phyloP scores from a whole-genome alignment of 1,140 invertebrate species.

The Triops cancriformis region DNA sequence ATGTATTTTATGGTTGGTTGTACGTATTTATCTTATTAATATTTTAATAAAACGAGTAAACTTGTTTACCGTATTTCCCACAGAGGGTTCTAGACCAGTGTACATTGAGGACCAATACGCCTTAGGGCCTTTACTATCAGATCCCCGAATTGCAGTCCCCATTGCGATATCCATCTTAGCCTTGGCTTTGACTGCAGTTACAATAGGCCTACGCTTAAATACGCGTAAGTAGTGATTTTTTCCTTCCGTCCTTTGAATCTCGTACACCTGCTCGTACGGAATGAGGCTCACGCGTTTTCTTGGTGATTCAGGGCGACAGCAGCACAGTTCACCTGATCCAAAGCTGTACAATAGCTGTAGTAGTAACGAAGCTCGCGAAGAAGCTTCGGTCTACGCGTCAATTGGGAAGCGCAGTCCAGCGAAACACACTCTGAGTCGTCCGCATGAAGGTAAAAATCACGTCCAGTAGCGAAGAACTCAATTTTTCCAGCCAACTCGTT shows the following conservation, averaged over 20 bases:
- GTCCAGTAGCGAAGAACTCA: too few species aligned
- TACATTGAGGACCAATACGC: slow-evolving; percentile 15
- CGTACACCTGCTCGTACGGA: too few species aligned
- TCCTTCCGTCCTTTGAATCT: neutral
- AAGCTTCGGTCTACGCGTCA: neutral
- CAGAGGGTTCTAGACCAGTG: slow-evolving; percentile 18
- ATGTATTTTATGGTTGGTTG: too few species aligned
- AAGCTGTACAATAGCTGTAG: slow-evolving; percentile 22
- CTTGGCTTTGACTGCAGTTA: slow-evolving; percentile 29
- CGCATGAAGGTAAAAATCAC: slow-evolving; percentile 30
- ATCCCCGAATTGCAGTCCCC: slow-evolving; percentile 31
- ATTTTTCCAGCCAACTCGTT: too few species aligned
- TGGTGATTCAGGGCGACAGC: neutral
- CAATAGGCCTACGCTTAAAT: slow-evolving; percentile 30
- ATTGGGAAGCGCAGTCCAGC: neutral
- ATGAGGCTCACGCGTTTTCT: neutral
- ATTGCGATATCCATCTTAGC: slow-evolving; percentile 30
- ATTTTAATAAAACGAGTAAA: too few species aligned
- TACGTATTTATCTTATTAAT: too few species aligned
- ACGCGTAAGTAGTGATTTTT: slow-evolving; percentile 26
- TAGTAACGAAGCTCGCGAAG: slow-evolving; percentile 24
- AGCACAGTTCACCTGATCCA: neutral
- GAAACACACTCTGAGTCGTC: neutral
- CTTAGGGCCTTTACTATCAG: slow-evolving; percentile 28
- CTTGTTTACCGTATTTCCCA: neutral